Evolutionary conservation across 2,113 vertebrate genomes (phyloP).

Genomic region (Heteronetta atricapilla): DNA sequence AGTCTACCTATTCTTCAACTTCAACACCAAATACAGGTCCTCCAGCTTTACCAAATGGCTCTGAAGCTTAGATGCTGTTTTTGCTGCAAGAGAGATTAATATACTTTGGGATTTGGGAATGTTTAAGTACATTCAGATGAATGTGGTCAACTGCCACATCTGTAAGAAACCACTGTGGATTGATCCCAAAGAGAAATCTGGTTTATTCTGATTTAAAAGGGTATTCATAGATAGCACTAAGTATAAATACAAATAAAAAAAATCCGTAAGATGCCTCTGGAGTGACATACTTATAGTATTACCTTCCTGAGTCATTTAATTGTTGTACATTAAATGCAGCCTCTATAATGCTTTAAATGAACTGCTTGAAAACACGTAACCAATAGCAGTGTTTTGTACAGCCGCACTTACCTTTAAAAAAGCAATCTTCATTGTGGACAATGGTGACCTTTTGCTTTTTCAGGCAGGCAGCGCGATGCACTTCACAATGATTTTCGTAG

Average conservation of each 20-base stretch:
- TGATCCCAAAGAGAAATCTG: background rate
- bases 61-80: background rate
- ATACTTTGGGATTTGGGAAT: background rate
- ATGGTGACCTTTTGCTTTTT: constrained; percentile 88
- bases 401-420: constrained; percentile 88
- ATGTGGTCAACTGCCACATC: background rate
- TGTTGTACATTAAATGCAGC: background rate
- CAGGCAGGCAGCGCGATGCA: constrained; percentile 91
- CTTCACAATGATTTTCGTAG: constrained; percentile 95
- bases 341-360: background rate
- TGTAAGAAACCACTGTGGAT: background rate
- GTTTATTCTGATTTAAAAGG: background rate
- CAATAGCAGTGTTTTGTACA: background rate
- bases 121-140: background rate
- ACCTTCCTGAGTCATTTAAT: background rate
- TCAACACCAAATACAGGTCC: background rate
- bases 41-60: background rate
- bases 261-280: background rate
- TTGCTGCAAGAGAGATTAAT: background rate
- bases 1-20: background rate
- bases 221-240: background rate
- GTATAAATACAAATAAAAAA: background rate
- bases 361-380: background rate
- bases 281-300: background rate
- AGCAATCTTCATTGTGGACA: constrained; percentile 93